Evolutionary conservation across 2,888 invertebrate species (phyloP), one percentile per base, ranked within the genome.

Genomic region (Cynaeus angustus): DNA sequence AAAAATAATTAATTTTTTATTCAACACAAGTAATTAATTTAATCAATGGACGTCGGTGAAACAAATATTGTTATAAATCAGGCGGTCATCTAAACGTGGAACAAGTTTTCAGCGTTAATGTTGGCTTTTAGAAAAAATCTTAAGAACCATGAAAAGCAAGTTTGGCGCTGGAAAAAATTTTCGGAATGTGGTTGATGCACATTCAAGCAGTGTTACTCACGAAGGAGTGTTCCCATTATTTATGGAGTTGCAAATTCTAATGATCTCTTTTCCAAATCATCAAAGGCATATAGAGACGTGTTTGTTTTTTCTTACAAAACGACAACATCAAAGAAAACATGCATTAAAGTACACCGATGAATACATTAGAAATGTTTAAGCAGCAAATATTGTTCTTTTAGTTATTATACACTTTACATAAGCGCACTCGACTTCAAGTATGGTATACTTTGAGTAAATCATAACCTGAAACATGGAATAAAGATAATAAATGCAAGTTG

Each of bases 181-280:
- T 66, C 48, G 68, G 68, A 68, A 68, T 68, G 68, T 46, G 62
- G 66, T 67, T 59, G 66, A 67, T 67, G 66, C 59, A 59, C 66
- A 67, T 58, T 67, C 66, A 52, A 52, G 66, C 8, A 8, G 62
- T 14, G 38, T 67, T 67, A 67, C 67, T 67, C 67, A 67, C 58
- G 10, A 52, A 59, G 59, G 67, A 67, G 67, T 59, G 67, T 59
- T 67, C 67, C 38, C 12, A 52, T 59, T 67, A 67, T 67, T 66
- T 66, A 56, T 66, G 41, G 65, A 43, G 45, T 62, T 38, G 48
- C 50, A 37, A 62, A 62, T 38, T 62, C 12, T 21, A 43, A 28
- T 58, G 14, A 41, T 43, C 30, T 43, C 12, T 56, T 56, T 43
- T 12, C 46, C 48, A 26, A 43, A 56, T 45, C 59, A 58, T 58